These are phyloP conservation scores for Siderastrea siderea DNA, from an alignment of 92 coral and sea anemone species.

Conservation along the genomic window DNA sequence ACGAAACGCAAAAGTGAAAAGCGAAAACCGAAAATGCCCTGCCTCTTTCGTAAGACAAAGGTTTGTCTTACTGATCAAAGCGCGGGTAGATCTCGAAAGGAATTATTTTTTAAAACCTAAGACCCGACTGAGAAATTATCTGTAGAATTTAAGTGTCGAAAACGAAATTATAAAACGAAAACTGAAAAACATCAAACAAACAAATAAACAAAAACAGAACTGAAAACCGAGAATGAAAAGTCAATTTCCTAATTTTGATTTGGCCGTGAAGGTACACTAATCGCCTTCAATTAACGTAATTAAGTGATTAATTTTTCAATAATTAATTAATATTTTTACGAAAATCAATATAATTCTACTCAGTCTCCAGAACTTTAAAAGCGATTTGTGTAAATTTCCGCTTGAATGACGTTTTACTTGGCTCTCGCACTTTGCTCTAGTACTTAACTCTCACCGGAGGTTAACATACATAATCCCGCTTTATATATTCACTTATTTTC, in stretches of 20 bases:
- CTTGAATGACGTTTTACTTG: too few species aligned
- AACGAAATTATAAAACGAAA: background rate
- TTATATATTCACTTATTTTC: too few species aligned
- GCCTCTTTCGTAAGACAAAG: background rate
- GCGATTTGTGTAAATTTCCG: too few species aligned
- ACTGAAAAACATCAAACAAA: background rate
- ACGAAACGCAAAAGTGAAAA: background rate
- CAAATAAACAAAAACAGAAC: background rate
- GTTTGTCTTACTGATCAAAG: too few species aligned
- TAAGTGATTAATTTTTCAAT: too few species aligned
- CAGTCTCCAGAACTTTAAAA: too few species aligned
- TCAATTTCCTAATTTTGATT: constrained; percentile 14
- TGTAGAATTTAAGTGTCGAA: background rate
- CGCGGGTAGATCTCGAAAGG: too few species aligned
- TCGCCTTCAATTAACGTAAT: background rate
- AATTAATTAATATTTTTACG: too few species aligned
- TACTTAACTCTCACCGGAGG: too few species aligned
- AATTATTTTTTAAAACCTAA: background rate
- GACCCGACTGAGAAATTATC: background rate
- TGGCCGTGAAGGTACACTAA: constrained; percentile 26
- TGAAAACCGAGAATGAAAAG: background rate
- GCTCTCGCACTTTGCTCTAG: too few species aligned
- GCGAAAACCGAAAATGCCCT: background rate
- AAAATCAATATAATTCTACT: too few species aligned
- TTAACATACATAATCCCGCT: too few species aligned